Evolutionary conservation across 1,140 invertebrate genomes (phyloP), one percentile per base, ranked within the genome.

Genomic region (Heliconius himera): DNA sequence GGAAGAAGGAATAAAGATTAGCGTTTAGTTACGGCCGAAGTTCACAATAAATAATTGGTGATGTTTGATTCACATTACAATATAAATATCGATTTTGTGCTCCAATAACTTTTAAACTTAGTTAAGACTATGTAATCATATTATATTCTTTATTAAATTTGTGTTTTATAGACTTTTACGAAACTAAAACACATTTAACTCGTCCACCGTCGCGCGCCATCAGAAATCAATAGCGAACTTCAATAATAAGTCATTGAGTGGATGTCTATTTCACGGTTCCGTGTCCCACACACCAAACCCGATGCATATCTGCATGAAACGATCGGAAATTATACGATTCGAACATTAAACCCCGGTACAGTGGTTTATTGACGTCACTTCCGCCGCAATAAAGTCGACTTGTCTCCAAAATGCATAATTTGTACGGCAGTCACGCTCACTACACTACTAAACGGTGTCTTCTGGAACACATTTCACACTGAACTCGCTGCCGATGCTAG

Each of bases 371-470:
- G 91, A 93, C 90, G 87, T 93, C 91, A 92, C 91, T 94, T 94
- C 92, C 92, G 89, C 81, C 80, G 90, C 85, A 93, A 93, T 94
- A 94, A 94, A 94, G 93, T 90, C 90, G 89, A 89, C 89, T 89
- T 92, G 91, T 90, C 91, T 90, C 89, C 88, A 86, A 93, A 94
- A 94, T 90, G 92, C 90, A 93, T 93, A 92, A 94, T 94, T 93
- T 90, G 93, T 94, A 93, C 84, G 83, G 85, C 86, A 92, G 93
- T 93, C 93, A 93, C 91, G 91, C 91, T 90, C 85, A 87, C 89
- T 90, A 90, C 85, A 88, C 88, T 91, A 90, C 91, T 94, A 94
- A 94, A 94, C 87, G 91, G 91, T 94, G 91, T 93, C 90, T 89
- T 87, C 87, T 84, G 87, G 87, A 92, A 94, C 91, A 94, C 92